These are phyloP conservation scores for Pollimyrus isidori DNA, from an alignment of 2,113 vertebrate genomes.

Conservation along the genomic window DNA sequence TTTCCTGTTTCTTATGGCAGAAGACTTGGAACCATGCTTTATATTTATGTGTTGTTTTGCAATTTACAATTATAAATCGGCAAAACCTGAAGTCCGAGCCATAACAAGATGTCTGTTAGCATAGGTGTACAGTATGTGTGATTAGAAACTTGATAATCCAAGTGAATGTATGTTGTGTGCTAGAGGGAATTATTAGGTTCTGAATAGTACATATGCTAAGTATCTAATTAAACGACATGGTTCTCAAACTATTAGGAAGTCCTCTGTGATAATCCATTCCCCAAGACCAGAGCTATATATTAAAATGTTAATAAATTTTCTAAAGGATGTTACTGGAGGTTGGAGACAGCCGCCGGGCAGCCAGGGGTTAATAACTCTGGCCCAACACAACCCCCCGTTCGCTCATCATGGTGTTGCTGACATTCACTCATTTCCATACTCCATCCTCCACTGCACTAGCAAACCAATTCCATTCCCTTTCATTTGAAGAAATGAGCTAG, in stretches of 20 bases:
- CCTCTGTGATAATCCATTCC: not conserved
- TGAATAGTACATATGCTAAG: not conserved
- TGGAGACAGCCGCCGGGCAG: not conserved
- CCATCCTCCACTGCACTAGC: constrained; percentile 49
- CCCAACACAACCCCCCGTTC: constrained; percentile 43
- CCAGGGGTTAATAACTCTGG: constrained; percentile 11
- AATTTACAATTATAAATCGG: not conserved
- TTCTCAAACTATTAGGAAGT: not conserved
- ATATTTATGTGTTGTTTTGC: not conserved
- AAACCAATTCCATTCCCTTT: constrained; percentile 60
- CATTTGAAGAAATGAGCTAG: constrained; percentile 59
- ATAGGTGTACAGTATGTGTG: not conserved
- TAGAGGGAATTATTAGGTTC: not conserved
- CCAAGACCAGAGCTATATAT: not conserved
- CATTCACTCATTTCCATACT: constrained; percentile 58
- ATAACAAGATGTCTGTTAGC: not conserved
- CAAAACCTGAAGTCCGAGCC: not conserved
- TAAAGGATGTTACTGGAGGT: not conserved
- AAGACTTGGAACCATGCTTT: not conserved
- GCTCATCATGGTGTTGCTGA: constrained; percentile 51
- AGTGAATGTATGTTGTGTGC: not conserved
- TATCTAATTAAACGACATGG: not conserved
- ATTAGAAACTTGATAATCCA: not conserved
- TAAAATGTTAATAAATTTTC: not conserved
- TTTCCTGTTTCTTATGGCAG: not conserved